phyloP scores from a whole-genome alignment of 2,888 invertebrate species.

The Sabatieria punctata region DNA sequence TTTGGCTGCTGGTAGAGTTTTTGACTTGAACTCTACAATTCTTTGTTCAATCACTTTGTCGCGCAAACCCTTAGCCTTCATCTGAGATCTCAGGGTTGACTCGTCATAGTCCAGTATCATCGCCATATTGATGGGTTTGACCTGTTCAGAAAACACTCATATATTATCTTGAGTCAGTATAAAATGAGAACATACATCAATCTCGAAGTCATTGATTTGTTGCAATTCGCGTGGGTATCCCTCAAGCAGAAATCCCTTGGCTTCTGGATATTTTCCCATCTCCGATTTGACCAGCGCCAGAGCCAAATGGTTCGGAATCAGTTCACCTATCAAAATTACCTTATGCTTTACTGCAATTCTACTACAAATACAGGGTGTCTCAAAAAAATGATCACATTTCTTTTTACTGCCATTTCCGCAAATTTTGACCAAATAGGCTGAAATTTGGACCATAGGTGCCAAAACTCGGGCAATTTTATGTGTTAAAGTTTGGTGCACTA shows the following conservation, averaged over 20 bases:
- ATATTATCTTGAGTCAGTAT: background rate
- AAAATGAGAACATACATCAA: constrained; percentile 16
- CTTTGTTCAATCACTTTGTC: constrained; percentile 19
- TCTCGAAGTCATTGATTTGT: constrained; percentile 30
- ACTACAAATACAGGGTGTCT: no score
- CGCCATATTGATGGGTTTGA: constrained; percentile 25
- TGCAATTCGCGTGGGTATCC: constrained; percentile 6
- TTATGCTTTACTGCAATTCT: no score
- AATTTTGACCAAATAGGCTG: no score
- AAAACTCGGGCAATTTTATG: no score
- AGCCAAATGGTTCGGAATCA: constrained; percentile 27
- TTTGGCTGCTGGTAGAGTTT: constrained; percentile 30
- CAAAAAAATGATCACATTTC: no score
- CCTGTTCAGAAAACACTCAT: constrained; percentile 1
- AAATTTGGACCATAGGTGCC: no score
- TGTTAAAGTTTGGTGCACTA: no score
- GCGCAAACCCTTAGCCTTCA: constrained; percentile 21
- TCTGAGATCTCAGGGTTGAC: constrained; percentile 24
- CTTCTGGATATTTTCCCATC: constrained; percentile 22
- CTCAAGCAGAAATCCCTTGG: constrained; percentile 25
- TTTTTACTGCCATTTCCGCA: no score
- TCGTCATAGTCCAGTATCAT: constrained; percentile 31
- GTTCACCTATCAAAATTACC: constrained; percentile 27
- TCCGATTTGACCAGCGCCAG: constrained; percentile 27
- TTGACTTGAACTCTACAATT: constrained; percentile 26